Evolutionary conservation across 2,797 vertebrate species (phyloP).

Genomic region (Gambelia wislizenii): DNA sequence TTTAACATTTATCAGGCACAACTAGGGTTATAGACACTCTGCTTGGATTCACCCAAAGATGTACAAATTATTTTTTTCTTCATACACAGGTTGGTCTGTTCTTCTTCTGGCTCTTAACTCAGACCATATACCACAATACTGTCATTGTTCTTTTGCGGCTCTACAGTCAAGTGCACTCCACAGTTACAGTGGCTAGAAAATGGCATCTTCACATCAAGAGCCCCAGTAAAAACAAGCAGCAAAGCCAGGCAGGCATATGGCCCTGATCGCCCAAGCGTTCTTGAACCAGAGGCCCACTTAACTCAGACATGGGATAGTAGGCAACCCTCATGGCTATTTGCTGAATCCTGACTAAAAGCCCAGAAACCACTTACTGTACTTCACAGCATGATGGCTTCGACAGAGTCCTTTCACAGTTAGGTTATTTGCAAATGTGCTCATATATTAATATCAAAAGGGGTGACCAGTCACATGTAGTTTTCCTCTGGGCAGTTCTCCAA

Average conservation of each 20-base stretch:
- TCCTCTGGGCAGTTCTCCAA: too few relatives aligned
- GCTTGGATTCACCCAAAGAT: too few relatives aligned
- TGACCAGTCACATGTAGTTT: not conserved
- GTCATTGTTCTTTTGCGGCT: too few relatives aligned
- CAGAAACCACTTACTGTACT: not conserved
- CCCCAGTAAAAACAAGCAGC: not conserved
- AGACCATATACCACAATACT: not conserved
- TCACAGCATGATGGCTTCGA: not conserved
- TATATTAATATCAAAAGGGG: not conserved
- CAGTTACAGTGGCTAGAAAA: not conserved
- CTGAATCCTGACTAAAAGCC: not conserved
- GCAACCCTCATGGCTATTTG: not conserved
- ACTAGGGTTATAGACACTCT: too few relatives aligned
- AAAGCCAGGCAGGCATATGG: not conserved
- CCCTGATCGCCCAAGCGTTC: not conserved
- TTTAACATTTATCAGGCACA: too few relatives aligned
- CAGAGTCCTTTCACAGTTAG: not conserved
- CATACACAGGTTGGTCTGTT: not conserved
- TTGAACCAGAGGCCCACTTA: not conserved
- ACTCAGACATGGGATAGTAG: not conserved
- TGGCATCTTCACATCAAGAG: not conserved
- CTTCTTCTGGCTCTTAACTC: not conserved
- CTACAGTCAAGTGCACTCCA: not conserved
- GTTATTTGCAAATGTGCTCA: not conserved
- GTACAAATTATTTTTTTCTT: too few relatives aligned